Evolutionary conservation across 2,113 vertebrate species (phyloP), one percentile per base, ranked within the genome.

Genomic region (Cebidichthys violaceus): DNA sequence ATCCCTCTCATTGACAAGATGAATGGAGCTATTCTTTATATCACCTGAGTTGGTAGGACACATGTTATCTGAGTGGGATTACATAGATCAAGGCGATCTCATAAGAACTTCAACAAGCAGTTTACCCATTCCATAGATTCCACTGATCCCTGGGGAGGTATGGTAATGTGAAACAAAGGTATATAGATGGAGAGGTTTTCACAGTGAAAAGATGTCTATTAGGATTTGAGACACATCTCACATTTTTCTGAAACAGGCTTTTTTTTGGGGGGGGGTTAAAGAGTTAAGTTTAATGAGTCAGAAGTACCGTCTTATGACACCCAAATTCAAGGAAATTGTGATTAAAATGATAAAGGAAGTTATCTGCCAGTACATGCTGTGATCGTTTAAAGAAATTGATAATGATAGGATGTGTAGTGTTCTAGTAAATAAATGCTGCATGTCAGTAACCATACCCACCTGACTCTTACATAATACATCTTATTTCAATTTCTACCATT

Each of bases 91-190:
- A 81, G 72, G 41, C 11, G 1, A 73, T 76, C 73, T 82, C 64
- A 83, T 41, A 27, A 75, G 27, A 70, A 71, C 14, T 60, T 83
- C 24, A 67, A 55, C 68, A 79, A 54, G 35, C 15, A 3, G 24
- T 75, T 83, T 61, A 39, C 66, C 69, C 83, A 87, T 81, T 92
- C 83, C 79, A 70, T 22, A 81, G 77, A 90, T 89, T 88, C 83
- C 79, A 13, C 64, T 71, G 74, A 84, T 84, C 52, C 61, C 66
- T 70, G 22, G 20, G 18, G 13, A 41, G 41, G 9, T 68, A 29
- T 37, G 60, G 13, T 24, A 0, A 52, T 52, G 31, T 68, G 15
- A 68, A 59, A 55, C 55, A 62, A 45, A 45, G 45, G 1, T 17
- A 39, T 52, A 17, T 5, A 69, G 9, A 72, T 6, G 8, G 18